Percentiles rank a stretch among this genome's conserved stretches.
Conservation (phyloP, 2,113 vertebrate genomes). For the Silurus asotus region DNA sequence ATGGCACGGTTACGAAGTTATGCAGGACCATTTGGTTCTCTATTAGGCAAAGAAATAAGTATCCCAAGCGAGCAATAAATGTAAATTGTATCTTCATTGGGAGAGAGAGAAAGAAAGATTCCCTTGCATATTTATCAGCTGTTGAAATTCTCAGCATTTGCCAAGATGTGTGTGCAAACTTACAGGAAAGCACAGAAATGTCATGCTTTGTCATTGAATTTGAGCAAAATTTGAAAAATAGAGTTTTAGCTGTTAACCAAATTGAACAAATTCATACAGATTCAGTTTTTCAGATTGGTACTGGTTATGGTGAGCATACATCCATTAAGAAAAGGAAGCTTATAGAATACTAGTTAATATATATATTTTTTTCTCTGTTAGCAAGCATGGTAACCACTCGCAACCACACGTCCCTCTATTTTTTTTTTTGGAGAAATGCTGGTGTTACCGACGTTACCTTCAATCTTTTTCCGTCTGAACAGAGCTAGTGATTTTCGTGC, state of each 20-base stretch:
- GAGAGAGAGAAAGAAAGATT: too few relatives aligned
- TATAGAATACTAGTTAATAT: neutral
- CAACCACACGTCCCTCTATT: too few relatives aligned
- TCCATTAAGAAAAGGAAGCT: neutral
- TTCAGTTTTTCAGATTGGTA: neutral
- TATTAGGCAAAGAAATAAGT: neutral
- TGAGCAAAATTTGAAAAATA: neutral
- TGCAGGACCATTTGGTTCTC: neutral
- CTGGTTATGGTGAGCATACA: neutral
- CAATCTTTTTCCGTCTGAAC: neutral
- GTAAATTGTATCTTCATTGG: too few relatives aligned
- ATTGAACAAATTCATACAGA: neutral
- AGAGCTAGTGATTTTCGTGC: slow-evolving; percentile 9
- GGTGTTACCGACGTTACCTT: neutral
- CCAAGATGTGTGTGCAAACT: neutral
- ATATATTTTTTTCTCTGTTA: neutral
- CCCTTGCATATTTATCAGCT: too few relatives aligned
- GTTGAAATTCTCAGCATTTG: neutral
- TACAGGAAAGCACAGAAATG: neutral
- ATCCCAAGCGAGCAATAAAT: neutral
- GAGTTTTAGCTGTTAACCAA: neutral
- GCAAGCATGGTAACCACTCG: neutral
- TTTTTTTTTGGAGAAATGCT: neutral
- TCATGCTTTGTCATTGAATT: neutral
- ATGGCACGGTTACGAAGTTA: neutral